Evolutionary conservation across 2,888 invertebrate species (phyloP), one percentile per base, ranked within the genome.

Genomic region (Meteorus colon): DNA sequence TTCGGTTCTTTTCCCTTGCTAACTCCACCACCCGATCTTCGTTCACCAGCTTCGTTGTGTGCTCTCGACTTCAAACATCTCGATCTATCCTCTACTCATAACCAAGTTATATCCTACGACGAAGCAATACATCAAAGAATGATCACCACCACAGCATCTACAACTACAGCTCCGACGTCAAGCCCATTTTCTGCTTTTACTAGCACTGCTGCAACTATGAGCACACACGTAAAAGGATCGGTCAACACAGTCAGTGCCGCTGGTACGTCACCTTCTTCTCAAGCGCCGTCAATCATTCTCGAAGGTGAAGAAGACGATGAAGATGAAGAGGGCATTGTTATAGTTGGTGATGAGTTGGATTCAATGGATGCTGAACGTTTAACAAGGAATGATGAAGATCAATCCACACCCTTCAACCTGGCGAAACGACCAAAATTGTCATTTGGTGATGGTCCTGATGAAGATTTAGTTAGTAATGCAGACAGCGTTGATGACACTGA

Each of bases 1-100:
- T 96, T 96, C 84, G 94, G 94, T 60, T 93, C 95, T 5, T 96
- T 96, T 85, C 95, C 96, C 37, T 90, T 96, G 68, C 89, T 96
- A 12, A 95, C 95, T 37, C 93, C 94, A 27, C 93, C 93, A 0
- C 93, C 93, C 76, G 93, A 93, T 84, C 91, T 94, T 83, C 91
- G 93, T 78, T 93, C 94, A 82, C 89, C 89, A 12, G 89, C 91
- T 1, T 90, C 90, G 0, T 85, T 92, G 27, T 90, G 92, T 62
- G 91, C 91, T 0, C 88, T 94, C 80, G 94, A 94, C 80, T 91
- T 93, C 82, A 94, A 94, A 84, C 94, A 94, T 81, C 87, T 93
- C 76, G 94, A 94, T 81, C 89, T 93, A 45, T 91, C 91, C 73
- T 90, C 93, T 27, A 82, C 87, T 16, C 90, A 89, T 77, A 86